phyloP scores from a whole-genome alignment of 2,113 vertebrate species.

The Camelus bactrianus region DNA sequence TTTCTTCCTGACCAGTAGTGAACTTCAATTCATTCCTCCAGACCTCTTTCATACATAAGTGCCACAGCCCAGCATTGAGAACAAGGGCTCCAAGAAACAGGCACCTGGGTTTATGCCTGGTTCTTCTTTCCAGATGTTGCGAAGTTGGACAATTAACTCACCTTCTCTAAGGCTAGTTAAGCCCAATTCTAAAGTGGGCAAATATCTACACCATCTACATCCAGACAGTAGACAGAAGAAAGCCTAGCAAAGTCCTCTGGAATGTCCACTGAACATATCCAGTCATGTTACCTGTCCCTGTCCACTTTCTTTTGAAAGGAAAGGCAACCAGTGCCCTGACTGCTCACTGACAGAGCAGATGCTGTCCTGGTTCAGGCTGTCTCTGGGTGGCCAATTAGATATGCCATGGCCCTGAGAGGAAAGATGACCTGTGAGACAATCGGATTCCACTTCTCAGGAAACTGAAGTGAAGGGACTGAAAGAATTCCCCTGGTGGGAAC shows the following conservation, averaged over 20 bases:
- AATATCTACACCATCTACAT: background rate
- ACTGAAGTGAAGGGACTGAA: background rate
- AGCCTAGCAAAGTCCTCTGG: background rate
- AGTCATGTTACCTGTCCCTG: background rate
- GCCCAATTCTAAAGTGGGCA: background rate
- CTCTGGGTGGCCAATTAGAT: background rate
- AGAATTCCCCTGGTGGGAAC: background rate
- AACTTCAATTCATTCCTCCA: background rate
- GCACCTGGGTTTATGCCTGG: background rate
- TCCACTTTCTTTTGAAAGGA: background rate
- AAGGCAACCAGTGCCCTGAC: background rate
- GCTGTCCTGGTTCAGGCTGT: background rate
- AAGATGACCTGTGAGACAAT: background rate
- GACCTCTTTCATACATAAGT: background rate
- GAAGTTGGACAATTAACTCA: background rate
- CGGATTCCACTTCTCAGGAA: background rate
- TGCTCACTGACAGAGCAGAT: background rate
- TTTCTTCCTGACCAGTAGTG: background rate
- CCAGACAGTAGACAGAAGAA: background rate
- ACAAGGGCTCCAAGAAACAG: background rate
- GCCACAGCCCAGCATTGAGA: background rate
- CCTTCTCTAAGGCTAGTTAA: background rate
- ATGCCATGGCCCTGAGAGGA: accelerated
- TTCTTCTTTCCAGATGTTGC: background rate
- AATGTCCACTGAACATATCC: background rate